phyloP scores from a whole-genome alignment of 2,113 vertebrate species.

The Mobula birostris region DNA sequence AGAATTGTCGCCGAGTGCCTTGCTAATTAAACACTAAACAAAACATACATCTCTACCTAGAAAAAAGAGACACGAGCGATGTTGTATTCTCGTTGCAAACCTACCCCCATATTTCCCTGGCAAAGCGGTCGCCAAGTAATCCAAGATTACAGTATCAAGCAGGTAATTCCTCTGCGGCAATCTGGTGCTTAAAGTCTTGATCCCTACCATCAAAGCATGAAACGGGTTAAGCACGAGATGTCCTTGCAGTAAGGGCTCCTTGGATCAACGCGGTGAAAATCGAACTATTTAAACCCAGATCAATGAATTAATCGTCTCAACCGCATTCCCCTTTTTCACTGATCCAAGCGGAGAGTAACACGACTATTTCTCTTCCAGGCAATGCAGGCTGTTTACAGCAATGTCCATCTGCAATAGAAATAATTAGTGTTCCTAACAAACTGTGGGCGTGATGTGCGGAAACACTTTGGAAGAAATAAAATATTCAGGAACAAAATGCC shows the following conservation, averaged over 20 bases:
- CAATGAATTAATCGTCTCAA: neutral
- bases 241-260: neutral
- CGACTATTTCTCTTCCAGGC: neutral
- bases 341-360: neutral
- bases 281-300: slow-evolving; percentile 3
- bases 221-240: neutral
- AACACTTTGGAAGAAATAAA: slow-evolving; percentile 62
- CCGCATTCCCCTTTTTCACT: neutral
- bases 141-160: slow-evolving; percentile 42
- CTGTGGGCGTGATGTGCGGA: slow-evolving; percentile 66
- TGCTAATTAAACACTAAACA: neutral
- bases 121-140: slow-evolving; percentile 52
- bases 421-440: slow-evolving; percentile 58
- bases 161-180: slow-evolving; percentile 33
- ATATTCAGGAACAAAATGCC: slow-evolving; percentile 55
- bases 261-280: neutral
- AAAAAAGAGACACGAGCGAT: neutral
- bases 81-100: slow-evolving; percentile 39
- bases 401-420: slow-evolving; percentile 64
- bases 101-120: slow-evolving; percentile 56
- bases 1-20: neutral
- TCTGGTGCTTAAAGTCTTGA: neutral
- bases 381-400: slow-evolving; percentile 45
- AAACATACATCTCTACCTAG: neutral
- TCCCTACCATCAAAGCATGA: slow-evolving; percentile 1